Evolutionary conservation across 2,888 invertebrate species (phyloP), one percentile per base, ranked within the genome.

Genomic region (Clunio marinus): DNA sequence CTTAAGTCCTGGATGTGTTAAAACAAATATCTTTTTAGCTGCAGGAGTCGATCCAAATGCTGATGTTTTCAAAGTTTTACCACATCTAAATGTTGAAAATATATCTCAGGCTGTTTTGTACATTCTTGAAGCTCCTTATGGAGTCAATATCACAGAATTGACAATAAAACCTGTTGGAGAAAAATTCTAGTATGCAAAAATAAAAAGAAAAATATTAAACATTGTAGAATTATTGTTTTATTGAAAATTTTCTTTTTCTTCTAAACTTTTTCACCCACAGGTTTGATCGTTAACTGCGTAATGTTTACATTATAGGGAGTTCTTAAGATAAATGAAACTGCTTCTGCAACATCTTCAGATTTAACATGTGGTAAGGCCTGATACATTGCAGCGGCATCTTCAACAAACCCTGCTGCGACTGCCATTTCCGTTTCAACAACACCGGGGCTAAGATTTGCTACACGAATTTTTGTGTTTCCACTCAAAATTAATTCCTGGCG

Each of bases 401-500:
- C 32, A 8, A 4, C 32, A 32, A n/a, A n/a, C n/a, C n/a, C n/a
- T n/a, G n/a, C n/a, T n/a, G n/a, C n/a, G n/a, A n/a, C 32, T 7
- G 32, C 8, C 32, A 41, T 41, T 15, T 41, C 41, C 10, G 41
- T 41, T n/a, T 2, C n/a, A 5, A 41, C 41, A 3, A n/a, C 3
- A 3, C 41, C 41, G 10, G 41, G 41, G 10, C 41, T 41, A 2
- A 41, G 3, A n/a, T n/a, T 41, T 3, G 10, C 2, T 2, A 51
- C 17, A 22, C 51, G 51, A 22, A 51, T 51, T 22, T 51, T 51
- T 13, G 17, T 22, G 17, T 22, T 51, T 5, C 10, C 17, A 2
- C 7, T 2, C 17, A 22, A 5, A 22, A 51, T 17, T 69, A 85
- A 79, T 75, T 85, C 85, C 74, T 81, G 81, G 62, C 84, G 80